phyloP scores from a whole-genome alignment of 2,797 vertebrate genomes.

The Microctenopoma stevenorrisi region DNA sequence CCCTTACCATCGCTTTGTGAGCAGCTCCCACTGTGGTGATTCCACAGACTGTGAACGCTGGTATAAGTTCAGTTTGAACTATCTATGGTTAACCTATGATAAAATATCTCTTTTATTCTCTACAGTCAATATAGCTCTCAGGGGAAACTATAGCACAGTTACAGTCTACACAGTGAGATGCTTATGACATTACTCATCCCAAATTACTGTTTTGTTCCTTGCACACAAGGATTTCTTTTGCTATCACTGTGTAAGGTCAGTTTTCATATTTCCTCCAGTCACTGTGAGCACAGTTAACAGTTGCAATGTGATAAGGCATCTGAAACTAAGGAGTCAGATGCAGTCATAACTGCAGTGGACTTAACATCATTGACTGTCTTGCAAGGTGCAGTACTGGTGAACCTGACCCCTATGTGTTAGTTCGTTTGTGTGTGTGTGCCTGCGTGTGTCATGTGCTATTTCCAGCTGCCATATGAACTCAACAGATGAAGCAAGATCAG shows the following conservation, averaged over 20 bases:
- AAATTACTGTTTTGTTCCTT: slow-evolving; percentile 40
- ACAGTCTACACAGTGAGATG: slow-evolving; percentile 29
- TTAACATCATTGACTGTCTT: slow-evolving; percentile 18
- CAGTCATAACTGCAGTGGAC: neutral
- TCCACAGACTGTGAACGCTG: neutral
- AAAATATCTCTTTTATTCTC: slow-evolving; percentile 21
- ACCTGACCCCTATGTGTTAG: slow-evolving; percentile 15
- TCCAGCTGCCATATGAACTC: slow-evolving; percentile 67
- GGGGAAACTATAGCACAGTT: slow-evolving; percentile 14
- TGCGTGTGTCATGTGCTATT: slow-evolving; percentile 56
- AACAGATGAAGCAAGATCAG: slow-evolving; percentile 73
- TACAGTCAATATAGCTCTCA: slow-evolving; percentile 23
- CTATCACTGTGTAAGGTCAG: slow-evolving; percentile 27
- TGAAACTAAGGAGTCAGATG: neutral
- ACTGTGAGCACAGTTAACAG: slow-evolving; percentile 10
- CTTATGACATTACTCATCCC: slow-evolving; percentile 36
- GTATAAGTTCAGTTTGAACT: slow-evolving; percentile 20
- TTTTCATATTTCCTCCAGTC: slow-evolving; percentile 39
- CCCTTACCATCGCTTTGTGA: slow-evolving; percentile 1
- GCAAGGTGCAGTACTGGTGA: neutral
- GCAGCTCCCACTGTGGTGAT: neutral
- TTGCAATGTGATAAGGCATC: slow-evolving; percentile 8
- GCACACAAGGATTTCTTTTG: slow-evolving; percentile 23
- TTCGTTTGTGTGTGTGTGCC: slow-evolving; percentile 27
- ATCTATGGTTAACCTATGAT: slow-evolving; percentile 26